These are phyloP conservation scores for Arrhopalites spinosus DNA, from an alignment of 2,888 invertebrate species.

Conservation along the genomic window DNA sequence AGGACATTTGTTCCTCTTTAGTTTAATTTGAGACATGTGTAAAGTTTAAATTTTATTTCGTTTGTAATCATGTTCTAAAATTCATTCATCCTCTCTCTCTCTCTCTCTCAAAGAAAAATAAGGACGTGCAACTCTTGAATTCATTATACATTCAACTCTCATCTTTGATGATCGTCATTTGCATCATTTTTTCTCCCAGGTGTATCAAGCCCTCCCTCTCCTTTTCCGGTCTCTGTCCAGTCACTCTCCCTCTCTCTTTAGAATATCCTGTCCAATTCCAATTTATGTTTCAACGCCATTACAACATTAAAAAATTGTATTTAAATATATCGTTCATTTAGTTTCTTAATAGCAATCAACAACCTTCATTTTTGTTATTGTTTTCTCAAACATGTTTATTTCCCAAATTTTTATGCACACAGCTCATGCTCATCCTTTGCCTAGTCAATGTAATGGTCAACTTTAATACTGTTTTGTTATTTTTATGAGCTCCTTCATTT, in stretches of 20 bases:
- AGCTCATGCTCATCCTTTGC: too few species aligned
- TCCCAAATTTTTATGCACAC: too few species aligned
- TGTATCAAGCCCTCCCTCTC: slow-evolving; percentile 10
- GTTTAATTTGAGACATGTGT: slow-evolving; percentile 4
- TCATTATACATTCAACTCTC: slow-evolving; percentile 29
- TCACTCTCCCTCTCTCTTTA: background rate
- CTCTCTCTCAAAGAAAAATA: too few species aligned
- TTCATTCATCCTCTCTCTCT: too few species aligned
- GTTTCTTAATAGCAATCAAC: too few species aligned
- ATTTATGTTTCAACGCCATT: background rate
- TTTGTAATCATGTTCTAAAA: background rate
- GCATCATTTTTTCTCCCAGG: slow-evolving; percentile 16
- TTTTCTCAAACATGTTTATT: too few species aligned
- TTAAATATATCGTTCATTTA: too few species aligned
- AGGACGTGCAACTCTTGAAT: background rate
- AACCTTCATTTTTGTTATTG: too few species aligned
- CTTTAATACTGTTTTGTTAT: too few species aligned
- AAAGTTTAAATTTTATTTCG: background rate
- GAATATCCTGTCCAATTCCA: slow-evolving; percentile 12
- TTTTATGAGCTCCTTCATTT: too few species aligned
- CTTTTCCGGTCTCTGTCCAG: slow-evolving; percentile 18
- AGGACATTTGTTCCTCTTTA: slow-evolving; percentile 3
- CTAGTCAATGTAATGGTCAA: too few species aligned
- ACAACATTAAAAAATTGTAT: too few species aligned
- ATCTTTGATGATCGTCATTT: slow-evolving; percentile 12